These are phyloP conservation scores for Eunapius fragilis DNA, from an alignment of 37 sponge, comb jelly and placozoan genomes.

Conservation along the genomic window DNA sequence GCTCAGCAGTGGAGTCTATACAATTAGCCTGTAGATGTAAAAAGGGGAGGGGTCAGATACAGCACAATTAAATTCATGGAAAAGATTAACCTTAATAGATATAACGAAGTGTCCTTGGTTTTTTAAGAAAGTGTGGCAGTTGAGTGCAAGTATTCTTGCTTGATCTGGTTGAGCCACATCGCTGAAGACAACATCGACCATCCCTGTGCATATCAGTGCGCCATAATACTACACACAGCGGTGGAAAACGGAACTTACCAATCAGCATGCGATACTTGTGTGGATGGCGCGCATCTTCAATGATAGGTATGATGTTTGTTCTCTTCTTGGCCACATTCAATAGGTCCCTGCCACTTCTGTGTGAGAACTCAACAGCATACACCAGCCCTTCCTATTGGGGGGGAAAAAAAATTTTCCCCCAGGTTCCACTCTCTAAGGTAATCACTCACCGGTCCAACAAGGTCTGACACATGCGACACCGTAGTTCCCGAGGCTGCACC, in stretches of 20 bases:
- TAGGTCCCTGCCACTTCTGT: conserved; percentile 96
- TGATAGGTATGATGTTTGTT: conserved; percentile 97
- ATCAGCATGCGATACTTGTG: conserved; percentile 99
- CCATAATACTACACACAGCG: not conserved
- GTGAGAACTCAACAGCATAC: conserved; percentile 99
- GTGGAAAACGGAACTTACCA: conserved; percentile 44
- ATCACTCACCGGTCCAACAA: conserved; percentile 91
- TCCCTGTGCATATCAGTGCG: conserved; percentile 51
- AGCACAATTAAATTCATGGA: not conserved
- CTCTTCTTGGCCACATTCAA: conserved; percentile 99
- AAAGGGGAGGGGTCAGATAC: not conserved
- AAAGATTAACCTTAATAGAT: conserved; percentile 88
- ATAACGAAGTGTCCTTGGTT: conserved; percentile 98
- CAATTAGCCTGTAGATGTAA: conserved; percentile 87
- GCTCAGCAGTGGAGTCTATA: conserved; percentile 97
- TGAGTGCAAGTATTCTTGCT: conserved; percentile 95
- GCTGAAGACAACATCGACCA: conserved; percentile 98
- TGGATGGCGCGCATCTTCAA: conserved; percentile 98
- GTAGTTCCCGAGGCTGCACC: conserved; percentile 99
- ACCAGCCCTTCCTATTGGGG: conserved; percentile 86
- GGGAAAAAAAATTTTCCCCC: not conserved
- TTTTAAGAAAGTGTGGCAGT: conserved; percentile 94
- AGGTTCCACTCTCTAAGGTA: not conserved
- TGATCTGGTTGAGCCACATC: conserved; percentile 99
- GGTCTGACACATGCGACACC: conserved; percentile 97